These are phyloP conservation scores for Aplodontia rufa DNA, from an alignment of 2,113 vertebrate species.

Conservation along the genomic window DNA sequence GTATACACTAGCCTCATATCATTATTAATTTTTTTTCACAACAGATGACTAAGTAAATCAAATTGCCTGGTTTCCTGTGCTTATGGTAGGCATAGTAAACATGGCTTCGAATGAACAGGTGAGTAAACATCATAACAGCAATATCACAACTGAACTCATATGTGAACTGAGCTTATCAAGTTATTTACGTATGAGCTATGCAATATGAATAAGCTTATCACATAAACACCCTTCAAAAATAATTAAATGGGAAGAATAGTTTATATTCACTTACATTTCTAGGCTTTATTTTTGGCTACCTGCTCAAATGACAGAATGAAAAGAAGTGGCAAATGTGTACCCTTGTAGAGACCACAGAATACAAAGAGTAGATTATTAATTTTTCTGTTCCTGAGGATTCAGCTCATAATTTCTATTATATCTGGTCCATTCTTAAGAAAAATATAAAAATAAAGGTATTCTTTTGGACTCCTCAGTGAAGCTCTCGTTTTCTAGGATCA, in stretches of 20 bases:
- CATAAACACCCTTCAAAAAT: slow-evolving; percentile 33
- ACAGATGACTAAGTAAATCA: not conserved
- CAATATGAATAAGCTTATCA: slow-evolving; percentile 42
- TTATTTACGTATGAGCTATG: slow-evolving; percentile 60
- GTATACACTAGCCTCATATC: not conserved
- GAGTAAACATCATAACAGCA: slow-evolving; percentile 21
- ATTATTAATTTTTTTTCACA: not conserved
- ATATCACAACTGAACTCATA: slow-evolving; percentile 60
- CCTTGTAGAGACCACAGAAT: not conserved
- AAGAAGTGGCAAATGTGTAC: slow-evolving; percentile 34
- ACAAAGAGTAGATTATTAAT: slow-evolving; percentile 38
- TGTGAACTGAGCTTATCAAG: slow-evolving; percentile 55
- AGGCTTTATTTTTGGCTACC: slow-evolving; percentile 39
- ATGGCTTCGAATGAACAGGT: not conserved
- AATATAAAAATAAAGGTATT: slow-evolving; percentile 13
- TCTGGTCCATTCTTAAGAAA: not conserved
- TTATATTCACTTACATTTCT: slow-evolving; percentile 43
- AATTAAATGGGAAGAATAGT: slow-evolving; percentile 40
- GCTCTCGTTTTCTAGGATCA: not conserved
- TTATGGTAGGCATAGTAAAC: not conserved
- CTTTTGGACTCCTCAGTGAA: not conserved
- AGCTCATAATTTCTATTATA: slow-evolving; percentile 41
- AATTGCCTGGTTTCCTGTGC: not conserved
- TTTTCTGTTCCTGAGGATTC: not conserved
- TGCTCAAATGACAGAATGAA: slow-evolving; percentile 42